phyloP scores from a whole-genome alignment of 2,797 vertebrate species.

The Nannoperca obscura region DNA sequence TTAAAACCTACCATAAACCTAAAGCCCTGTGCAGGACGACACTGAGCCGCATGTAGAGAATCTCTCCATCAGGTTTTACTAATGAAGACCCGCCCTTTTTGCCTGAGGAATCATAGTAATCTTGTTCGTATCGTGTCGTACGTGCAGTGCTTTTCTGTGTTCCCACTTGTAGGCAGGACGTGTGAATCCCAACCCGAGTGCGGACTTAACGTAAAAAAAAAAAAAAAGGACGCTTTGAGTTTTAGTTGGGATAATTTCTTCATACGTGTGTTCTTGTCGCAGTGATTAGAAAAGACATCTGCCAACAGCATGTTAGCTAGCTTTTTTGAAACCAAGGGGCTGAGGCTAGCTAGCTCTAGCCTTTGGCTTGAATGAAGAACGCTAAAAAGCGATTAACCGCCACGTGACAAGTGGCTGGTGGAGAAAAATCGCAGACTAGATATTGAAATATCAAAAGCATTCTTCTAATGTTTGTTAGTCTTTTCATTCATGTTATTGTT shows the following conservation, averaged over 20 bases:
- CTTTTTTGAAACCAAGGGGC: neutral
- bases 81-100: conserved; percentile 1
- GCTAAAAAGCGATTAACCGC: neutral
- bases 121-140: conserved; percentile 62
- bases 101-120: conserved; percentile 54
- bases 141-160: conserved; percentile 66
- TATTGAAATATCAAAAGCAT: neutral
- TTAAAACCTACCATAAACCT: neutral
- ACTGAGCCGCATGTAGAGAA: conserved; percentile 9
- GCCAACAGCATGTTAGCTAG: neutral
- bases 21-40: conserved; percentile 23
- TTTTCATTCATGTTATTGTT: conserved; percentile 19
- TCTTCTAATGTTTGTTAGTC: neutral
- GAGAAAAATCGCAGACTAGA: neutral
- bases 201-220: conserved; percentile 10
- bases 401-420: neutral
- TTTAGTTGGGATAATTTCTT: conserved; percentile 1
- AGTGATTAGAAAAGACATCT: neutral
- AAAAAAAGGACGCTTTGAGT: conserved; percentile 5
- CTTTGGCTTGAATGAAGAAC: conserved; percentile 2
- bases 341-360: neutral
- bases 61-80: conserved; percentile 32
- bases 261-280: neutral
- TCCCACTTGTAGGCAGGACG: conserved; percentile 42
- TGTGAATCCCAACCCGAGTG: conserved; percentile 14